phyloP scores from a whole-genome alignment of 2,797 vertebrate species.

The Rhadinocentrus ornatus region DNA sequence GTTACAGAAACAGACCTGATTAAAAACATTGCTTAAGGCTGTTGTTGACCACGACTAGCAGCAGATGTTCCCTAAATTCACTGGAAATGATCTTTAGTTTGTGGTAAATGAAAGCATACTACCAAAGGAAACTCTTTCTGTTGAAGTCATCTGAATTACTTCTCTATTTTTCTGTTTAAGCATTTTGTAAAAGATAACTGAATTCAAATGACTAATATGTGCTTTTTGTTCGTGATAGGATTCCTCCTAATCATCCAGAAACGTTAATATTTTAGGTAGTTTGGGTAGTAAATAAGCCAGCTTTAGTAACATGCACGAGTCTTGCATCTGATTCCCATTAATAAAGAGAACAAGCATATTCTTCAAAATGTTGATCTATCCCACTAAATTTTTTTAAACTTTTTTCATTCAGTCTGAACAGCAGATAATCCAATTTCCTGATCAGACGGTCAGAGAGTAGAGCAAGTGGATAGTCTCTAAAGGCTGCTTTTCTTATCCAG shows the following conservation, averaged over 20 bases:
- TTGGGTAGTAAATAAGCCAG: neutral
- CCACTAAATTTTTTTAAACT: neutral
- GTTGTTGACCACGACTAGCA: conserved; percentile 14
- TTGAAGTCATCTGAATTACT: neutral
- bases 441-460: conserved; percentile 9
- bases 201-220: neutral
- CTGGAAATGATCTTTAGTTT: conserved; percentile 2
- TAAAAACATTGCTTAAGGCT: conserved; percentile 30
- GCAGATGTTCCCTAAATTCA: neutral
- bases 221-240: neutral
- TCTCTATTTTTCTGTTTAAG: neutral
- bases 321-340: neutral
- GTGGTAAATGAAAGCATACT: conserved; percentile 3
- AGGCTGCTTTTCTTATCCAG: conserved; percentile 63
- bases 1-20: conserved; percentile 45
- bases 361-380: neutral
- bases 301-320: neutral
- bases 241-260: neutral
- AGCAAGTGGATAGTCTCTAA: conserved; percentile 52
- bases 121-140: neutral
- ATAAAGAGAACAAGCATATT: neutral
- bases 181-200: neutral
- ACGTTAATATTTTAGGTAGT: neutral
- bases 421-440: conserved; percentile 31
- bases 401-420: conserved; percentile 13